A percentile compares a stretch with the other conserved stretches of the same genome.
phyloP scores from a whole-genome alignment of 2,888 invertebrate genomes.

The Ectobius pallidus region DNA sequence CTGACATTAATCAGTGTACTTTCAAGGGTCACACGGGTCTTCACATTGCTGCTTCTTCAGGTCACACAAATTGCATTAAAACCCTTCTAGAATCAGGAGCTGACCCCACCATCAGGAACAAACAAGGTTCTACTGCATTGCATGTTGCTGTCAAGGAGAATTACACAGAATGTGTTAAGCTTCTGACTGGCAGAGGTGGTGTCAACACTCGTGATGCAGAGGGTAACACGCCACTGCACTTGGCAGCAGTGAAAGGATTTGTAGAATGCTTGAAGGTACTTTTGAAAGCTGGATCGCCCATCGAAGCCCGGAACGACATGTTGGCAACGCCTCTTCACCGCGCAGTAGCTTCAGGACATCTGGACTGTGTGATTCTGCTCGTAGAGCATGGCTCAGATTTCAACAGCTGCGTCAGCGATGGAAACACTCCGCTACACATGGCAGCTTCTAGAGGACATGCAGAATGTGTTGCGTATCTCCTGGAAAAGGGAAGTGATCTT shows the following conservation, averaged over 20 bases:
- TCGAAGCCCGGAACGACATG: not conserved
- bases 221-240: slow-evolving; percentile 15
- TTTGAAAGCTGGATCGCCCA: not conserved
- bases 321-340: slow-evolving; percentile 2
- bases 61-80: not conserved
- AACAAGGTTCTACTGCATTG: not conserved
- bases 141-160: not conserved
- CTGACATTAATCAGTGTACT: not conserved
- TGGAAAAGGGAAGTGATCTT: not conserved
- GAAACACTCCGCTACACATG: not conserved
- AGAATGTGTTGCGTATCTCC: not conserved
- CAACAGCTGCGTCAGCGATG: not conserved
- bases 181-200: not conserved
- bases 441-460: not conserved
- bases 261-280: not conserved
- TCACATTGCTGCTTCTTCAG: not conserved
- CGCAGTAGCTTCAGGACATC: not conserved
- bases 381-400: not conserved
- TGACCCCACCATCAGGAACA: not conserved
- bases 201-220: slow-evolving; percentile 10
- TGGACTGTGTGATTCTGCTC: not conserved
- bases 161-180: not conserved
- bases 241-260: slow-evolving; percentile 1
- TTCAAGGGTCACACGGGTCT: not conserved
- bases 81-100: not conserved